Base-by-base conservation (phyloP, 2,113 vertebrate species). In the Todiramphus chloris region DNA sequence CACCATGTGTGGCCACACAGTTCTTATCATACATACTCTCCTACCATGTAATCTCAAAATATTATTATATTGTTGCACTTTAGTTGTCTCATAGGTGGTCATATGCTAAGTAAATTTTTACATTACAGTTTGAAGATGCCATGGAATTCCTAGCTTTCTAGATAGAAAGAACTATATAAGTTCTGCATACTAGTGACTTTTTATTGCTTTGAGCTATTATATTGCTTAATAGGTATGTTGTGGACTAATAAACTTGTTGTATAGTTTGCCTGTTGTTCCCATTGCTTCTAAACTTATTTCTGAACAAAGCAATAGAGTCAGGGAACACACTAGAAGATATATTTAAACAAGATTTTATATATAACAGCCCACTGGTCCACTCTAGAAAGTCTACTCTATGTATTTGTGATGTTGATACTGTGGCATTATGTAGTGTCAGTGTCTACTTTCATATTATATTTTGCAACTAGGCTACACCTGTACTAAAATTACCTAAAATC, bases 1-100 rank as follows among this genome's bases (percentile, higher is more conserved):
- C 82, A 78, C 94, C 93, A 91, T 97, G 97, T 94, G 95, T 93
- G 97, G 95, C 66, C 97, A 50, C 55, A 69, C 50, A 39, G 28
- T 82, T 63, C 94, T 93, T 82, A 96, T 93, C 93, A 6, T 60
- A n/a, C 0, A 11, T 48, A 28, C 27, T 59, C 46, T 86, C 14
- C 74, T 53, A 31, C 27, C 5, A 2, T 79, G 58, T 68, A 75
- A 78, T 17, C 60, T 31, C 11, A 5, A 79, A 67, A 73, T 92
- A 78, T 86, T 51, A 51, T 51, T 27, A 51, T 96, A 72, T 87
- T 81, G 79, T 35, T 82, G 16, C 16, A 10, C 87, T 95, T 73
- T 27, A 95, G 69, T 72, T 37, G 68, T 46, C 62, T 91, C 5
- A 3, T 85, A 19, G 2, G 17, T 48, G 41, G 21, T 72, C 31